Evolutionary conservation across 2,797 vertebrate genomes (phyloP), one percentile per base, ranked within the genome.

Genomic region (Phalloptychus januarius): DNA sequence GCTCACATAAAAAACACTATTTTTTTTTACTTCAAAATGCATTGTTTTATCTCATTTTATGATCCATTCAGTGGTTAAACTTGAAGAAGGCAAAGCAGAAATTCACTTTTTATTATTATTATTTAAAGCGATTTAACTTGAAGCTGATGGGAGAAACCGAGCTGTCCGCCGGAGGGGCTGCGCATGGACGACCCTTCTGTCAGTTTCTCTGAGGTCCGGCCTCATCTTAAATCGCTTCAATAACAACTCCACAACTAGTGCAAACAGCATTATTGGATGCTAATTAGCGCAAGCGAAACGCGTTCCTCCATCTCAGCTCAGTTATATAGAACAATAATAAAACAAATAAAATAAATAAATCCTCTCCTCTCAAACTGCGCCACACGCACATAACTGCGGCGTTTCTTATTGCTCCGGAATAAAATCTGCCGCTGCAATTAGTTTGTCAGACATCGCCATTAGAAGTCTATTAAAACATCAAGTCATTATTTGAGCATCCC

Each of bases 381-480:
- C 74, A 77, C 80, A 89, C 77, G 74, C 79, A 67, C 77, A 52
- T 75, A 90, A 86, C 94, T 95, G 94, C 95, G 89, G 95, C 87
- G 91, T 84, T 94, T 95, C 48, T 95, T 95, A 94, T 93, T 89
- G 93, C 92, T 85, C 78, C 78, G 90, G 87, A 93, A 93, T 93
- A 91, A 23, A 50, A 95, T 95, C 93, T 92, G 91, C 94, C 90
- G 40, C 92, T 88, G 94, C 95, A 96, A 96, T 96, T 91, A 96
- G 94, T 91, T 94, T 93, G 94, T 96, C 96, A 95, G 94, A 94
- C 94, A 95, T 92, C 95, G 95, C 97, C 97, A 96, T 96, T 95
- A 96, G 94, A 94, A 94, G 92, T 94, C 94, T 95, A 95, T 93
- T 95, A 97, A 97, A 97, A 97, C 96, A 97, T 97, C 95, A 97